Evolutionary conservation across 2,797 vertebrate genomes (phyloP).

Genomic region (Aplochiton taeniatus): DNA sequence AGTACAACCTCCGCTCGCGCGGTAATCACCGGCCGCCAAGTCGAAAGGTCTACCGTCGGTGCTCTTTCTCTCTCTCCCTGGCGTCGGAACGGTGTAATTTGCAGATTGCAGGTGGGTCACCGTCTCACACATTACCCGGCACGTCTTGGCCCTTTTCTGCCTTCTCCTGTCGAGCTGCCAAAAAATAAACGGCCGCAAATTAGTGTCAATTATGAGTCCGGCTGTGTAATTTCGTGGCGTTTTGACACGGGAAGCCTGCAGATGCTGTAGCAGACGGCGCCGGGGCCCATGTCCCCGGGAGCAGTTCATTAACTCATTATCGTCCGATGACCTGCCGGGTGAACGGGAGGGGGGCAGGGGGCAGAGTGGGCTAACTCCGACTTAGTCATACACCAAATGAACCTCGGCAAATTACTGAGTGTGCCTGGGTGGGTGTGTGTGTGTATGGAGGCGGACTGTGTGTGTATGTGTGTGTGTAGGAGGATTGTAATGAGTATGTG

Average conservation of each 20-base stretch:
- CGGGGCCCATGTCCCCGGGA: slow-evolving; percentile 1
- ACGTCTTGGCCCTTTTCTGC: slow-evolving; percentile 38
- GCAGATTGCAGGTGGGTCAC: slow-evolving; percentile 61
- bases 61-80: slow-evolving; percentile 11
- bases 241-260: slow-evolving; percentile 40
- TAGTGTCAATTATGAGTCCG: slow-evolving; percentile 60
- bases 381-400: slow-evolving; percentile 26
- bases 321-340: slow-evolving; percentile 34
- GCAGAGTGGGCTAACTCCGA: slow-evolving; percentile 33
- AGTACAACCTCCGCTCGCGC: slow-evolving; percentile 50
- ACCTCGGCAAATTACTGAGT: slow-evolving; percentile 20
- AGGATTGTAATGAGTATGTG: not conserved
- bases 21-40: slow-evolving; percentile 55
- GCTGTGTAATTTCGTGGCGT: slow-evolving; percentile 53
- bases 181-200: slow-evolving; percentile 48
- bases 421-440: not conserved
- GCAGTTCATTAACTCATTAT: slow-evolving; percentile 32
- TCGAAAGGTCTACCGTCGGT: slow-evolving; percentile 63
- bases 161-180: slow-evolving; percentile 30
- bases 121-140: slow-evolving; percentile 4
- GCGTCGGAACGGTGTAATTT: slow-evolving; percentile 50
- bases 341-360: slow-evolving; percentile 12
- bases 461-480: not conserved
- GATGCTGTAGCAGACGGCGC: not conserved
- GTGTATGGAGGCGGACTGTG: not conserved